Evolutionary conservation across 2,888 invertebrate genomes (phyloP).

Genomic region (Thalpophila matura): DNA sequence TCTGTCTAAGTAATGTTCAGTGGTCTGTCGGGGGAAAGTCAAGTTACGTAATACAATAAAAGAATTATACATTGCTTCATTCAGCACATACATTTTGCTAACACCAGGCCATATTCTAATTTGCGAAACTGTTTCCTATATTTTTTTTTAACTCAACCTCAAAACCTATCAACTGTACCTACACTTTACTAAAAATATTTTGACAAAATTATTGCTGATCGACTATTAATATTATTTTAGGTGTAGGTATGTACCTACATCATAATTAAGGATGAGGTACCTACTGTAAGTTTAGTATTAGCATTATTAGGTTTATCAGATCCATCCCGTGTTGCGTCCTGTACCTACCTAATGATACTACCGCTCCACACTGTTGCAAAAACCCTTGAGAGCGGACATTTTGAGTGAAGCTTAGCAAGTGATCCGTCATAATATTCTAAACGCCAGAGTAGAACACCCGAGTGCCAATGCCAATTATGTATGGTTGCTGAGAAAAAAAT

Average conservation of each 20-base stretch:
- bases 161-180: no score
- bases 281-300: conserved; percentile 7
- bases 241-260: no score
- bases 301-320: conserved; percentile 31
- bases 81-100: conserved; percentile 39
- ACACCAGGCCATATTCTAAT: conserved; percentile 37
- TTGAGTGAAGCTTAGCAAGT: no score
- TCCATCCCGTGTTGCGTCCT: conserved; percentile 45
- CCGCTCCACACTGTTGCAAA: conserved; percentile 18
- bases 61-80: conserved; percentile 47
- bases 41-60: conserved; percentile 51
- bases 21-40: conserved; percentile 37
- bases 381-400: no score
- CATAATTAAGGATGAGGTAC: no score
- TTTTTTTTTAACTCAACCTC: conserved; percentile 8
- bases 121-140: conserved; percentile 44
- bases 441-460: no score
- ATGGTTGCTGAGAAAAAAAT: no score
- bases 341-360: conserved; percentile 24
- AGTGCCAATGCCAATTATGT: no score
- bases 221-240: neutral
- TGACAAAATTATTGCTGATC: neutral
- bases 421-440: no score
- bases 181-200: neutral
- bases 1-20: conserved; percentile 24